Percentiles rank a stretch among this genome's conserved stretches.
Evolutionary conservation across 2,797 vertebrate genomes (phyloP).

Genomic region (Pogonophryne albipinna): DNA sequence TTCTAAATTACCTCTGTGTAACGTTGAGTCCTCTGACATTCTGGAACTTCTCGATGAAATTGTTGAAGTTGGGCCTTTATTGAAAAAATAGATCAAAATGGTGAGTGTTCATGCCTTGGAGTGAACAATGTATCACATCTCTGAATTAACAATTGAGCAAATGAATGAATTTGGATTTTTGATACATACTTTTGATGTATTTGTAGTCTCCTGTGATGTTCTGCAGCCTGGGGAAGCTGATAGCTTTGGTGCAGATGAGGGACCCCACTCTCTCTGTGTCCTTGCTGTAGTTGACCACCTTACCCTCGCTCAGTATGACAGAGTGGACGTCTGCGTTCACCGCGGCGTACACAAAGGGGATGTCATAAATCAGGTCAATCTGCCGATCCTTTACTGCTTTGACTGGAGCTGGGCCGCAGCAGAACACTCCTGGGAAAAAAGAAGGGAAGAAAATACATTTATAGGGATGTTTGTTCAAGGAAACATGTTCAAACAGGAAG

Average conservation of each 20-base stretch:
- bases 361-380: slow-evolving; percentile 85
- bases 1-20: slow-evolving; percentile 51
- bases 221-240: slow-evolving; percentile 80
- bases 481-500: neutral
- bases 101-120: neutral
- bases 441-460: neutral
- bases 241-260: slow-evolving; percentile 92
- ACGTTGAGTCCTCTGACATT: slow-evolving; percentile 52
- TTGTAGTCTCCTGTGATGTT: slow-evolving; percentile 92
- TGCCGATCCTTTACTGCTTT: slow-evolving; percentile 87
- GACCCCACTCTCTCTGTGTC: slow-evolving; percentile 87
- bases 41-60: slow-evolving; percentile 51
- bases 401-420: slow-evolving; percentile 92
- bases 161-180: slow-evolving; percentile 39
- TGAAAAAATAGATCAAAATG: slow-evolving; percentile 13
- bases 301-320: slow-evolving; percentile 77
- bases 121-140: neutral
- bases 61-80: slow-evolving; percentile 61
- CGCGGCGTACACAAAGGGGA: slow-evolving; percentile 90
- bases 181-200: slow-evolving; percentile 76
- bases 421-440: slow-evolving; percentile 85
- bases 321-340: slow-evolving; percentile 90
- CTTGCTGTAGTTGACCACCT: slow-evolving; percentile 79
- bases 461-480: neutral
- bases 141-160: neutral